These are phyloP conservation scores for Phoxinus dragarum DNA, from an alignment of 2,797 vertebrate species.

Conservation along the genomic window DNA sequence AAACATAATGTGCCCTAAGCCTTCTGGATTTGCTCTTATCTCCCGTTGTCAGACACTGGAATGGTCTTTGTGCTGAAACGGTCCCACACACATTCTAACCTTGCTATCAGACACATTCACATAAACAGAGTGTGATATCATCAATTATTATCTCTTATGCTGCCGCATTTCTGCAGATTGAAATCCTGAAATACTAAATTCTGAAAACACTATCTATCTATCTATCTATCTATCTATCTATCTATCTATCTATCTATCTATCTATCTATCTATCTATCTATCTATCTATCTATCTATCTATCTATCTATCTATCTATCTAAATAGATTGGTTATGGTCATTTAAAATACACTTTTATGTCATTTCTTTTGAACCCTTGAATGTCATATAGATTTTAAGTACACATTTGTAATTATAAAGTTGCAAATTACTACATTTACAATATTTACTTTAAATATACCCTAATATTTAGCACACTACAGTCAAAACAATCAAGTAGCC, in stretches of 20 bases:
- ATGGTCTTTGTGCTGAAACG: conserved; percentile 31
- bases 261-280: no score
- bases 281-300: no score
- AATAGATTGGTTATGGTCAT: no score
- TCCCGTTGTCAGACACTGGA: conserved; percentile 28
- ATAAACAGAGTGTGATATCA: conserved; percentile 31
- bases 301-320: no score
- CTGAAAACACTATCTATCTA: no score
- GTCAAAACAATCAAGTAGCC: background rate
- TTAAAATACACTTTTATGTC: no score
- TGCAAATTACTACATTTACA: background rate
- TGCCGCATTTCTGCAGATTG: background rate
- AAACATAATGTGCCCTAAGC: conserved; percentile 37
- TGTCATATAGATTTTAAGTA: no score
- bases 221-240: no score
- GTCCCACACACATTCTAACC: conserved; percentile 10
- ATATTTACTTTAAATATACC: background rate
- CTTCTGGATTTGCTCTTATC: conserved; percentile 42
- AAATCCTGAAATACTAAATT: background rate
- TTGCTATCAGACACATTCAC: conserved; percentile 25
- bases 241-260: no score
- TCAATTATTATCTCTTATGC: background rate
- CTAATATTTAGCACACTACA: background rate
- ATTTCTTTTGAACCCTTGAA: no score
- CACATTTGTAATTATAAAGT: no score